Percentiles rank a stretch among this genome's conserved stretches.
Evolutionary conservation across 2,113 vertebrate species (phyloP).

Genomic region (Lophura nycthemera): DNA sequence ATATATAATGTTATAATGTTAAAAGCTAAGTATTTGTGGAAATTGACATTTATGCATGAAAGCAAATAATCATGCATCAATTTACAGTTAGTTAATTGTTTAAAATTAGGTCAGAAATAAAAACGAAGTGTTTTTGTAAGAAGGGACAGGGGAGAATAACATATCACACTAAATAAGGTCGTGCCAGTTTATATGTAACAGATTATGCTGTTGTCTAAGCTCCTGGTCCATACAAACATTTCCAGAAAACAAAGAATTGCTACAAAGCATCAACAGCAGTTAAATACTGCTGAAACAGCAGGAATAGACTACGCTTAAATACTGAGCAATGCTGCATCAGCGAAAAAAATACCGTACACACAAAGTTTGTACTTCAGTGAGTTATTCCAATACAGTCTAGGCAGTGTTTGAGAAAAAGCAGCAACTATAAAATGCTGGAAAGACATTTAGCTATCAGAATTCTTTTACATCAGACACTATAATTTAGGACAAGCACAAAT

Average conservation of each 20-base stretch:
- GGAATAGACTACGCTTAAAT: constrained; percentile 8
- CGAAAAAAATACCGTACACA: not conserved
- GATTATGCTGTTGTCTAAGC: not conserved
- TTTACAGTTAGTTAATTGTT: not conserved
- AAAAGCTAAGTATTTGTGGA: not conserved
- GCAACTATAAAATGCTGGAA: not conserved
- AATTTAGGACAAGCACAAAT: not conserved
- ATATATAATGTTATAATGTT: not conserved
- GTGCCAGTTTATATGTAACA: not conserved
- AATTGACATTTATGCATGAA: not conserved
- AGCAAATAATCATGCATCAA: not conserved
- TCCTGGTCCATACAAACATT: not conserved
- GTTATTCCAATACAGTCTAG: not conserved
- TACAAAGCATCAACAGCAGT: not conserved
- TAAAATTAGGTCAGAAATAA: not conserved
- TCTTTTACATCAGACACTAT: not conserved
- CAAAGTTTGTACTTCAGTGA: not conserved
- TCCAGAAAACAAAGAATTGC: constrained; percentile 56
- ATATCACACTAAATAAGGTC: not conserved
- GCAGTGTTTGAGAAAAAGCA: not conserved
- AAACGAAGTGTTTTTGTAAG: not conserved
- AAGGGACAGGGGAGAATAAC: not conserved
- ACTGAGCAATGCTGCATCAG: constrained; percentile 62
- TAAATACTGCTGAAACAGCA: constrained; percentile 31
- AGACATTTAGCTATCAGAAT: not conserved